Evolutionary conservation across 2,797 vertebrate genomes (phyloP).

Genomic region (Agapornis canus): DNA sequence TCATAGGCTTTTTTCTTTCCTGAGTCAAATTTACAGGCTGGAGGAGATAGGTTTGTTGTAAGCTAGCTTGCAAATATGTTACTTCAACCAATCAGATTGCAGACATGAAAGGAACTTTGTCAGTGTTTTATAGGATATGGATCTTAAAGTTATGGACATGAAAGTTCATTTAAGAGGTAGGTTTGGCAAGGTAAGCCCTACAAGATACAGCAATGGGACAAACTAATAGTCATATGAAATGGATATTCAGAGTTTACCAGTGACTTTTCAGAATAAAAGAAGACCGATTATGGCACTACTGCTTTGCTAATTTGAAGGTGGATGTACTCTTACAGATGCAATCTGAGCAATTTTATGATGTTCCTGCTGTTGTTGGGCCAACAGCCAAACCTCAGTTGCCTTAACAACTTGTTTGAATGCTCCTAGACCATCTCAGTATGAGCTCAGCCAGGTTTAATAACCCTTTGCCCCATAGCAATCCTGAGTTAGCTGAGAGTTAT

Average conservation of each 20-base stretch:
- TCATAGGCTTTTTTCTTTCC: background rate
- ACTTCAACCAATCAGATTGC: background rate
- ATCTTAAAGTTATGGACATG: background rate
- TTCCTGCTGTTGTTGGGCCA: background rate
- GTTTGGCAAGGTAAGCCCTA: background rate
- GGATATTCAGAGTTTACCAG: background rate
- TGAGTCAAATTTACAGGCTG: background rate
- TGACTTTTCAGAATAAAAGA: background rate
- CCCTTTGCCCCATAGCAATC: conserved; percentile 14
- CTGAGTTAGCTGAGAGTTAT: background rate
- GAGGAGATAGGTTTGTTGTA: background rate
- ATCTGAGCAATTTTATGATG: background rate
- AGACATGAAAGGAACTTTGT: background rate
- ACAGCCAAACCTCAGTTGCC: background rate
- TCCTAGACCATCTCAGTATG: background rate
- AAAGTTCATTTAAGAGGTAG: background rate
- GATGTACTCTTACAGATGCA: background rate
- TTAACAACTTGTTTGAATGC: background rate
- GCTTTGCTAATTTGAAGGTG: background rate
- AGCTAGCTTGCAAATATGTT: background rate
- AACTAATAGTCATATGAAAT: background rate
- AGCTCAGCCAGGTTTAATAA: background rate
- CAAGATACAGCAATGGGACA: background rate
- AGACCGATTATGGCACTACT: background rate
- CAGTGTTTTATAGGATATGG: background rate